Evolutionary conservation across 2,888 invertebrate species (phyloP).

Genomic region (Phortica magna): DNA sequence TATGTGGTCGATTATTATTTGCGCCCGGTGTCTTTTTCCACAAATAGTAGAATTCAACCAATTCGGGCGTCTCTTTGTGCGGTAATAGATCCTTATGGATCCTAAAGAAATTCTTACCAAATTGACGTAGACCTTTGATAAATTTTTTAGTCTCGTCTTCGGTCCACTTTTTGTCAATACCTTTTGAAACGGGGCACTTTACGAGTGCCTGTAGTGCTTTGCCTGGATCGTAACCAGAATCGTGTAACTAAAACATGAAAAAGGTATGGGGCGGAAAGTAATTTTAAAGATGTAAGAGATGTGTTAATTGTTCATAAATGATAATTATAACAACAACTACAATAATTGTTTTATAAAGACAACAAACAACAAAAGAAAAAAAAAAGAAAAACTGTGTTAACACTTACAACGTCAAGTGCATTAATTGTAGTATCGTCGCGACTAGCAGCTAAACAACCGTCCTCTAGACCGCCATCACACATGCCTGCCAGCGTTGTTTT

Average conservation of each 20-base stretch:
- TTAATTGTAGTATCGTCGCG: constrained; percentile 98
- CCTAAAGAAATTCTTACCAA: constrained; percentile 99
- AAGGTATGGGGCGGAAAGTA: neutral
- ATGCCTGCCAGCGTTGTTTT: constrained; percentile 81
- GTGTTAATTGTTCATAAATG: neutral
- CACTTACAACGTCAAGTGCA: constrained; percentile 92
- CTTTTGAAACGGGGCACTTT: constrained; percentile 97
- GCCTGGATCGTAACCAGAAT: constrained; percentile 97
- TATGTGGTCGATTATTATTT: constrained; percentile 95
- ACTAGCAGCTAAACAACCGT: constrained; percentile 97
- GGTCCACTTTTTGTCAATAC: constrained; percentile 98
- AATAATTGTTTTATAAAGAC: neutral
- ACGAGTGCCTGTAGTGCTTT: constrained; percentile 97
- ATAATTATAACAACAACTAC: neutral
- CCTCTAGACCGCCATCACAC: constrained; percentile 99
- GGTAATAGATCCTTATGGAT: constrained; percentile 97
- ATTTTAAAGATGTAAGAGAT: constrained; percentile 3
- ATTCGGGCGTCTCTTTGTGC: constrained; percentile 97
- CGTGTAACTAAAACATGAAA: constrained; percentile 85
- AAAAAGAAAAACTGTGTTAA: constrained; percentile 61
- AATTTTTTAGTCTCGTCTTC: constrained; percentile 99
- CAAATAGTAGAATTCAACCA: constrained; percentile 99
- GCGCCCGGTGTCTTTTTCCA: constrained; percentile 99
- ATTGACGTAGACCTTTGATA: constrained; percentile 98
- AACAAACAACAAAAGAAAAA: neutral